Conservation (phyloP, 2,888 invertebrate genomes). For the Ischnus inquisitorius region DNA sequence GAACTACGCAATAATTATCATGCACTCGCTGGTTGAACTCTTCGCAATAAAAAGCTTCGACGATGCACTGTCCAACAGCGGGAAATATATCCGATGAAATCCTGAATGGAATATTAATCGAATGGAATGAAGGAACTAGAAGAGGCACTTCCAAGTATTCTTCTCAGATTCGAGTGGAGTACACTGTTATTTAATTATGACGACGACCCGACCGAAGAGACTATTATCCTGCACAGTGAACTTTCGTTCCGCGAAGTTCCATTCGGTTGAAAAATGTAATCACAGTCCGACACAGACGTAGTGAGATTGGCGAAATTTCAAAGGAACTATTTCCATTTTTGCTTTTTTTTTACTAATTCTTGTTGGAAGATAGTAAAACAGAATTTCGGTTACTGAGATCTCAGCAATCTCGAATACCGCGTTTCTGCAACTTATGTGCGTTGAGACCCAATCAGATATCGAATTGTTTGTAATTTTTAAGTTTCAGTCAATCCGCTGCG, state of each 20-base stretch:
- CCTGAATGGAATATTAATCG: constrained; percentile 23
- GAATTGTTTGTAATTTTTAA: too few relatives aligned
- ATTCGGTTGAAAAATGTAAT: neutral
- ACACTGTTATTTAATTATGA: neutral
- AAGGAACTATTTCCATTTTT: too few relatives aligned
- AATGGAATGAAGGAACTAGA: constrained; percentile 2
- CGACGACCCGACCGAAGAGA: neutral
- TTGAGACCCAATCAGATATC: too few relatives aligned
- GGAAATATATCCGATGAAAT: neutral
- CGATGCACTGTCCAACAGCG: neutral
- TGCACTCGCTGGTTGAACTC: neutral
- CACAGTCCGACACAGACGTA: neutral
- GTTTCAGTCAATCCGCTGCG: neutral
- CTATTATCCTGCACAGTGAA: neutral
- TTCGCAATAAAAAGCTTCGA: constrained; percentile 7
- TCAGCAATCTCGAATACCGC: too few relatives aligned
- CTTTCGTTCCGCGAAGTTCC: neutral
- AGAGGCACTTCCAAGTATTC: constrained; percentile 21
- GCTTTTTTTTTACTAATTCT: too few relatives aligned
- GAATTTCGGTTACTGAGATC: too few relatives aligned
- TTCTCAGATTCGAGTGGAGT: neutral
- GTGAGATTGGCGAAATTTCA: neutral
- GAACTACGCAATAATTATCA: constrained; percentile 41
- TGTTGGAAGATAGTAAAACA: too few relatives aligned
- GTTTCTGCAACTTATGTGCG: too few relatives aligned